These are phyloP conservation scores for Fulica atra DNA, from an alignment of 2,113 vertebrate genomes.

Conservation along the genomic window DNA sequence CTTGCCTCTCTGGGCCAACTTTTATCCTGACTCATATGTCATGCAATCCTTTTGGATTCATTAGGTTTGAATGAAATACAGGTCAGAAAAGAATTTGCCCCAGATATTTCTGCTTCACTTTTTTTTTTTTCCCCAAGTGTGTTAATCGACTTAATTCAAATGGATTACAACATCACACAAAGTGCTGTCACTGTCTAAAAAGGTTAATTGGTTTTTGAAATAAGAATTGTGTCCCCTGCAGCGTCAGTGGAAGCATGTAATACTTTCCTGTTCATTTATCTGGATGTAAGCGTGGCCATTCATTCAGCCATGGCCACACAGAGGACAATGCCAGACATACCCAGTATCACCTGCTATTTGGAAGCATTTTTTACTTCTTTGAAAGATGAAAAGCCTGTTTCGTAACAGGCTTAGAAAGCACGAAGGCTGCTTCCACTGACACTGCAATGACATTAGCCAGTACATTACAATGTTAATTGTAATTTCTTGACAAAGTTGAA, in stretches of 20 bases:
- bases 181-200: conserved; percentile 50
- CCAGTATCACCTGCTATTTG: background rate
- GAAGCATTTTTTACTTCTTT: conserved; percentile 30
- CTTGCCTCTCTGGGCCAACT: conserved; percentile 55
- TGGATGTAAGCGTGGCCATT: conserved; percentile 4
- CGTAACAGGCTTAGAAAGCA: background rate
- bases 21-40: conserved; percentile 34
- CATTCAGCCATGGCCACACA: background rate
- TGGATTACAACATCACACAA: conserved; percentile 41
- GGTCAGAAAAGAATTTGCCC: conserved; percentile 33
- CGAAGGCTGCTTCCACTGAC: conserved; percentile 56
- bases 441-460: conserved; percentile 52
- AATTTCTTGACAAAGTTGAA: conserved; percentile 70
- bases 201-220: conserved; percentile 39
- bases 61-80: conserved; percentile 56
- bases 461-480: conserved; percentile 68
- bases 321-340: background rate
- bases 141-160: conserved; percentile 49
- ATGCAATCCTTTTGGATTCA: conserved; percentile 48
- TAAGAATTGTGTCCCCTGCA: conserved; percentile 29
- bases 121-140: conserved; percentile 26
- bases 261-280: background rate
- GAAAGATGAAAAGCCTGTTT: background rate
- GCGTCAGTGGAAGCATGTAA: conserved; percentile 53
- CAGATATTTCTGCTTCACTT: conserved; percentile 54